These are phyloP conservation scores for Thryonomys swinderianus DNA, from an alignment of 2,113 vertebrate genomes.

Conservation along the genomic window DNA sequence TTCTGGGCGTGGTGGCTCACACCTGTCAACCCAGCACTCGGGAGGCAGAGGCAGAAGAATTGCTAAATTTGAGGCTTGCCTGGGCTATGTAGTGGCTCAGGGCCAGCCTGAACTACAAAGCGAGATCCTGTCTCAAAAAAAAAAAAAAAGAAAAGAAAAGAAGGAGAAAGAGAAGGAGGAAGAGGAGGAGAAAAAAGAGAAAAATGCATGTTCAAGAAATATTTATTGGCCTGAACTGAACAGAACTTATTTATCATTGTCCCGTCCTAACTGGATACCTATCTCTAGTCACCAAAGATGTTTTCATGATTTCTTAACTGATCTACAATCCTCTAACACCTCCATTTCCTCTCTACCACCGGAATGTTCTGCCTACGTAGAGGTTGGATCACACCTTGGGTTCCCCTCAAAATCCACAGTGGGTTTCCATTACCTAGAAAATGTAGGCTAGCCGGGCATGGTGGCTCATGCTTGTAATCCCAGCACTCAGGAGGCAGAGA, in stretches of 20 bases:
- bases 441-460: no score
- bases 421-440: neutral
- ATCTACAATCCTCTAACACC: neutral
- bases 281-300: neutral
- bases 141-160: no score
- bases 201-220: slow-evolving; percentile 33
- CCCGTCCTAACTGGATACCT: neutral
- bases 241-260: neutral
- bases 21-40: no score
- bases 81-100: no score
- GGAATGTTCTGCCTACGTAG: slow-evolving; percentile 36
- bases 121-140: no score
- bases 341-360: neutral
- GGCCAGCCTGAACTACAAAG: no score
- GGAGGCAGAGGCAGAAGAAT: no score
- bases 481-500: no score
- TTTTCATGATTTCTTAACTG: slow-evolving; percentile 11
- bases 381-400: neutral
- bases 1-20: no score
- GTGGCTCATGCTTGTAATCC: no score
- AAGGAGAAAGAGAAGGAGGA: no score
- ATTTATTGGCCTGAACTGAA: neutral
- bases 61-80: no score
- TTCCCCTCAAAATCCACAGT: slow-evolving; percentile 9
- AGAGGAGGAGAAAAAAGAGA: neutral